Base-by-base conservation (phyloP, 2,888 invertebrate genomes). In the Epirrhoe tristata region DNA sequence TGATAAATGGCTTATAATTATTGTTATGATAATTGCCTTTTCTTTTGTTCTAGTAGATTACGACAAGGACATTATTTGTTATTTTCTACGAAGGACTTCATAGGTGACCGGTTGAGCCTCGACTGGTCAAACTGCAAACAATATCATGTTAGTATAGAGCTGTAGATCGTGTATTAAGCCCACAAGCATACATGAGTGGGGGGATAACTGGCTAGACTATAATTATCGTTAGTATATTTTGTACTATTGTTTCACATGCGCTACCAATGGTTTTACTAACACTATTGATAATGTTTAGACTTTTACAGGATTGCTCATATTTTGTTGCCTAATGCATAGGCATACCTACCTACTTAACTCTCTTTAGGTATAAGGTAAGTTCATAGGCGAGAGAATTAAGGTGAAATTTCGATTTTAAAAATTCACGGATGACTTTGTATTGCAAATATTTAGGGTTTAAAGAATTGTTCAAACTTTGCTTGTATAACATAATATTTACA, bases 1-100 rank as follows among this genome's bases (percentile, higher is more conserved):
- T 54, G 88, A 90, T 89, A 88, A 88, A 70, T 71, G 67, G 70
- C 74, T 71, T 78, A 72, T 65, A 77, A 77, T 77, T 76, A 73
- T 72, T 75, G 74, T 71, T n/a, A n/a, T 76, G 82, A 84, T 81
- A 80, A 80, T 71, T 65, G 70, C 63, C 67, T 77, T 73, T 80
- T 78, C 77, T 77, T 72, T 70, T 73, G 70, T 71, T 71, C 70
- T 72, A 48, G 57, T 58, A 67, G 69, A 72, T 74, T 70, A 67
- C 17, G 31, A 16, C 16, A 12, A 16, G 48, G 36, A 56, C 46
- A 34, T 65, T 6, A 36, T 7, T 63, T 54, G 51, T 39, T 48
- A 31, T 66, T 46, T 55, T 16, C 55, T 51, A 60, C 48, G 62
- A 58, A 55, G 62, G 58, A 67, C 61, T 64, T 62, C 24, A 31